Percentiles rank a stretch among this genome's conserved stretches.
Evolutionary conservation across 2,113 vertebrate genomes (phyloP).

Genomic region (Taurulus bubalis): DNA sequence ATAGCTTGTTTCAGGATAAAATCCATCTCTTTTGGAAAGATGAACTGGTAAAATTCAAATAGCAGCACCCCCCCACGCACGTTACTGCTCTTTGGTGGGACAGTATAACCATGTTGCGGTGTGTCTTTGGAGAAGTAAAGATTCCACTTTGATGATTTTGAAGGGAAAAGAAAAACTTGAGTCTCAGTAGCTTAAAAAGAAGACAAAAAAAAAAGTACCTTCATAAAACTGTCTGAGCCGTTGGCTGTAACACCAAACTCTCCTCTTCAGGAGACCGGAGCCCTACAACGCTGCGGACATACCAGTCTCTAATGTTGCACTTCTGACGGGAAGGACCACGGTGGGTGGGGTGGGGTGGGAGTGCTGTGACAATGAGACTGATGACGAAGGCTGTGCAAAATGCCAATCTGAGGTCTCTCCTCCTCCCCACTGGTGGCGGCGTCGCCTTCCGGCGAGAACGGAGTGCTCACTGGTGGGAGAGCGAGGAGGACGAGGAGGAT

Average conservation of each 20-base stretch:
- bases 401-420: constrained; percentile 57
- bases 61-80: not conserved
- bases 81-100: constrained; percentile 46
- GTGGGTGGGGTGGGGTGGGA: not conserved
- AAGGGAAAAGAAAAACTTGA: constrained; percentile 36
- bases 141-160: constrained; percentile 34
- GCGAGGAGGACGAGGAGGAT: constrained; percentile 67
- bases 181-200: constrained; percentile 47
- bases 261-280: constrained; percentile 47
- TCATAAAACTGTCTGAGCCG: constrained; percentile 55
- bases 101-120: constrained; percentile 45
- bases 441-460: too few species aligned
- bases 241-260: constrained; percentile 25
- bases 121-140: constrained; percentile 47
- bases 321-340: constrained; percentile 34
- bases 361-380: constrained; percentile 43
- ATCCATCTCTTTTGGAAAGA: constrained; percentile 44
- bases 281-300: too few species aligned
- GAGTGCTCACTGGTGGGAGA: constrained; percentile 52
- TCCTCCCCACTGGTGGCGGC: not conserved
- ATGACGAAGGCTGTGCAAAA: constrained; percentile 74
- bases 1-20: constrained; percentile 61
- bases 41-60: constrained; percentile 50
- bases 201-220: constrained; percentile 44
- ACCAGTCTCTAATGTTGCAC: constrained; percentile 57